These are phyloP conservation scores for Corythornis madagascariensis DNA, from an alignment of 2,113 vertebrate species.

Conservation along the genomic window DNA sequence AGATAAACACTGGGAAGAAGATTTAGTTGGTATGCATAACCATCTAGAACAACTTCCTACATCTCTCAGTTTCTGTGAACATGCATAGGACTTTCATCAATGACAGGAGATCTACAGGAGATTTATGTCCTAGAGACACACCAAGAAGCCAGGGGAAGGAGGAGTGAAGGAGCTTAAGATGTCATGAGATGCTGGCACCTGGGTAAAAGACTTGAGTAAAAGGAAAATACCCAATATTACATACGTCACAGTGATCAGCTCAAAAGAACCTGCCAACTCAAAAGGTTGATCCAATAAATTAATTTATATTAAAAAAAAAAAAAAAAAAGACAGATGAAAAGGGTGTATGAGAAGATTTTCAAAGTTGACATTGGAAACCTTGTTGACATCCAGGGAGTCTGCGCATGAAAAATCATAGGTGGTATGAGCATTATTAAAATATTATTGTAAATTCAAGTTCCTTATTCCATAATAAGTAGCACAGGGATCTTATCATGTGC, in stretches of 20 bases:
- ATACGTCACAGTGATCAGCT: not conserved
- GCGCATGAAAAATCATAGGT: not conserved
- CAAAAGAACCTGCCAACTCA: not conserved
- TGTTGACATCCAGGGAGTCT: not conserved
- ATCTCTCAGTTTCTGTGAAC: not conserved
- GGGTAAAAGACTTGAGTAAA: not conserved
- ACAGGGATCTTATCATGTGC: not conserved
- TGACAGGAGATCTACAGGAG: not conserved
- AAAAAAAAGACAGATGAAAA: not conserved
- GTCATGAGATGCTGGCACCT: rapidly evolving
- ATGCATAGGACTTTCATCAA: not conserved
- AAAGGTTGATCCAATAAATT: not conserved
- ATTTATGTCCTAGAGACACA: rapidly evolving
- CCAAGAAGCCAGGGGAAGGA: rapidly evolving
- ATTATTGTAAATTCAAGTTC: not conserved
- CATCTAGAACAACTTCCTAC: not conserved
- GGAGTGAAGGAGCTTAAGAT: not conserved
- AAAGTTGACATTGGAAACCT: not conserved
- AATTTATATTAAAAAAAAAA: not conserved
- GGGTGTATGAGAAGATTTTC: not conserved
- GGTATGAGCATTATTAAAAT: not conserved
- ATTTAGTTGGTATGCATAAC: not conserved
- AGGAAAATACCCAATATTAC: not conserved
- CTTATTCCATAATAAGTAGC: not conserved
- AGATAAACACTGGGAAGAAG: not conserved